Conservation (phyloP, 2,888 invertebrate genomes). For the Tetragnatha montana region DNA sequence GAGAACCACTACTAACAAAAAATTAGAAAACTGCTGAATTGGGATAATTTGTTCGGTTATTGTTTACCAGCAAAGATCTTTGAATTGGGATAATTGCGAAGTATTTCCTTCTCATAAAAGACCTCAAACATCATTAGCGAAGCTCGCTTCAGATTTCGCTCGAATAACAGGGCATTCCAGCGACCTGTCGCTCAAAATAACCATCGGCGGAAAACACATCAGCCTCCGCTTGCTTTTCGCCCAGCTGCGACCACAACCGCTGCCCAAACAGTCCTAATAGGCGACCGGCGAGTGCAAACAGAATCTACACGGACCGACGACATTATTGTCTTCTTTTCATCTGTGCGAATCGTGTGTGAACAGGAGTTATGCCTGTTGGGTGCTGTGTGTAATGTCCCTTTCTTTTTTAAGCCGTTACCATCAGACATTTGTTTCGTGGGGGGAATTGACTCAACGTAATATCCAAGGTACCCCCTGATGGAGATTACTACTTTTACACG, state of each 20-base stretch:
- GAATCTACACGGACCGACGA: neutral
- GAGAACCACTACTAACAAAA: too few relatives aligned
- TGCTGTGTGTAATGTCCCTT: neutral
- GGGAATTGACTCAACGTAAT: too few relatives aligned
- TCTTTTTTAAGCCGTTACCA: too few relatives aligned
- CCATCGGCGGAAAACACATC: neutral
- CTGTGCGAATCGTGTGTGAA: slow-evolving; percentile 19
- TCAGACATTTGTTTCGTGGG: too few relatives aligned
- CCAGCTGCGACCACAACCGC: slow-evolving; percentile 30
- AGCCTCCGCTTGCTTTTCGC: slow-evolving; percentile 2
- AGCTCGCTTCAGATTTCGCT: neutral
- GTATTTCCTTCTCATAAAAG: neutral
- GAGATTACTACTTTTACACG: too few relatives aligned
- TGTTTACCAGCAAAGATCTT: too few relatives aligned
- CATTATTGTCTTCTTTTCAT: neutral
- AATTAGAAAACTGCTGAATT: too few relatives aligned
- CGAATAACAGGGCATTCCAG: neutral
- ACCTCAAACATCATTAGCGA: neutral
- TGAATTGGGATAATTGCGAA: too few relatives aligned
- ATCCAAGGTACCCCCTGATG: too few relatives aligned
- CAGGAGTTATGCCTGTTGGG: slow-evolving; percentile 18
- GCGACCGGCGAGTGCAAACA: slow-evolving; percentile 16
- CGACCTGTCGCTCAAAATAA: neutral
- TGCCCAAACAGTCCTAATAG: slow-evolving; percentile 22
- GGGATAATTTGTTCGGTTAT: too few relatives aligned